Evolutionary conservation across 2,888 invertebrate genomes (phyloP).

Genomic region (Perizoma affinitatum): DNA sequence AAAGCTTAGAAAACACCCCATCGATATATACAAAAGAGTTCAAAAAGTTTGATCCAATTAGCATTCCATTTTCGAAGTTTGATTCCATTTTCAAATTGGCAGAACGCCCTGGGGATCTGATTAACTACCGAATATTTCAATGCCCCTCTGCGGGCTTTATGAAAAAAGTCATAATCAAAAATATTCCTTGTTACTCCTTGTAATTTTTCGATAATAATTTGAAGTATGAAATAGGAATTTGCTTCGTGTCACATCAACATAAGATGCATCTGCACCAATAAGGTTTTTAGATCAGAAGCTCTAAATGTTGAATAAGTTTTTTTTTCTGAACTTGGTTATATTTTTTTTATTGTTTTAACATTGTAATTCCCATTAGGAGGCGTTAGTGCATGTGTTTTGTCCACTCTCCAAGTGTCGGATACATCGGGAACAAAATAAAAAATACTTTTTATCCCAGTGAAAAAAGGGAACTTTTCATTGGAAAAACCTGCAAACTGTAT

Average conservation of each 20-base stretch:
- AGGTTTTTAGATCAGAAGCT: too few species aligned
- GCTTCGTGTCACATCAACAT: too few species aligned
- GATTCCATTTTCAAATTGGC: slow-evolving; percentile 44
- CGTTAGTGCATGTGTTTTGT: slow-evolving; percentile 26
- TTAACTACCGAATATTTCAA: slow-evolving; percentile 66
- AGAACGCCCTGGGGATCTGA: slow-evolving; percentile 52
- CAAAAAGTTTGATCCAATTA: slow-evolving; percentile 63
- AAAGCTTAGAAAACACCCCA: slow-evolving; percentile 11
- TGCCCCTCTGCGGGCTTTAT: slow-evolving; percentile 2
- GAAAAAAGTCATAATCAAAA: slow-evolving; percentile 2
- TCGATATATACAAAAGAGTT: slow-evolving; percentile 46
- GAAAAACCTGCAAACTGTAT: slow-evolving; percentile 13
- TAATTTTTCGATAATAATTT: too few species aligned
- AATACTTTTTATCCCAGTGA: slow-evolving; percentile 4
- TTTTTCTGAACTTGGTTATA: too few species aligned
- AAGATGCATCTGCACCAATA: too few species aligned
- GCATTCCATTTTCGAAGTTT: slow-evolving; percentile 57
- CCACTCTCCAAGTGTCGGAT: background rate
- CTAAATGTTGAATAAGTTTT: too few species aligned
- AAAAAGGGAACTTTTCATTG: slow-evolving; percentile 14
- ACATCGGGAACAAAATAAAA: background rate
- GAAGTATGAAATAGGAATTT: too few species aligned
- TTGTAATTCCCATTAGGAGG: slow-evolving; percentile 20
- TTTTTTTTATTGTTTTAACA: slow-evolving; percentile 3
- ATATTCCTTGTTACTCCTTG: background rate